These are phyloP conservation scores for Nannoperca obscura DNA, from an alignment of 2,797 vertebrate species.

Conservation along the genomic window DNA sequence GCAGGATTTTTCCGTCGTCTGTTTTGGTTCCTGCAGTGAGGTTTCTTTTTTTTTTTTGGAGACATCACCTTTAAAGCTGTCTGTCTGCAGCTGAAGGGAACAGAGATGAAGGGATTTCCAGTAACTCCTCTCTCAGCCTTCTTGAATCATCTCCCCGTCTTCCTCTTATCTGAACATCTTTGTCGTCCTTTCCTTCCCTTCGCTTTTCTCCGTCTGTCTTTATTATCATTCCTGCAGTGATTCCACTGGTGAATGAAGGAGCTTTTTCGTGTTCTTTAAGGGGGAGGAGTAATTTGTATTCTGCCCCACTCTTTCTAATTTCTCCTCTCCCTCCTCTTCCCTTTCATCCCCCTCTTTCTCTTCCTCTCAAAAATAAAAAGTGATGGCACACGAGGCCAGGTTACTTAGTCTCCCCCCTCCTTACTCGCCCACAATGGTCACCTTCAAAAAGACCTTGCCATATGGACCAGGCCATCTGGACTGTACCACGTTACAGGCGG, in stretches of 20 bases:
- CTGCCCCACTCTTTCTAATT: slow-evolving; percentile 41
- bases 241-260: slow-evolving; percentile 59
- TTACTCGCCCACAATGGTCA: slow-evolving; percentile 63
- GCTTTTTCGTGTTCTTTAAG: slow-evolving; percentile 37
- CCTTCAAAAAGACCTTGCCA: slow-evolving; percentile 80
- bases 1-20: slow-evolving; percentile 51
- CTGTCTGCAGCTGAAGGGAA: slow-evolving; percentile 4
- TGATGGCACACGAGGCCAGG: slow-evolving; percentile 52
- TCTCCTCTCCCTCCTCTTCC: background rate
- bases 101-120: slow-evolving; percentile 32
- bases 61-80: slow-evolving; percentile 31
- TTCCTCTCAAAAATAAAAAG: slow-evolving; percentile 50
- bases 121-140: slow-evolving; percentile 10
- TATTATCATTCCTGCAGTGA: slow-evolving; percentile 59
- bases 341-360: slow-evolving; percentile 4
- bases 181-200: background rate
- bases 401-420: slow-evolving; percentile 43
- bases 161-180: slow-evolving; percentile 8
- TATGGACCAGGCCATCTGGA: slow-evolving; percentile 81
- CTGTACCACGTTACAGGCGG: slow-evolving; percentile 70
- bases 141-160: slow-evolving; percentile 2
- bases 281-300: slow-evolving; percentile 71
- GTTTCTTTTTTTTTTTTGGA: slow-evolving; percentile 1
- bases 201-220: slow-evolving; percentile 15
- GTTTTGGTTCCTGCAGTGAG: slow-evolving; percentile 28